A percentile compares a stretch with the other conserved stretches of the same genome.
Evolutionary conservation across 2,888 invertebrate species (phyloP).

Genomic region (Sycophila texana): DNA sequence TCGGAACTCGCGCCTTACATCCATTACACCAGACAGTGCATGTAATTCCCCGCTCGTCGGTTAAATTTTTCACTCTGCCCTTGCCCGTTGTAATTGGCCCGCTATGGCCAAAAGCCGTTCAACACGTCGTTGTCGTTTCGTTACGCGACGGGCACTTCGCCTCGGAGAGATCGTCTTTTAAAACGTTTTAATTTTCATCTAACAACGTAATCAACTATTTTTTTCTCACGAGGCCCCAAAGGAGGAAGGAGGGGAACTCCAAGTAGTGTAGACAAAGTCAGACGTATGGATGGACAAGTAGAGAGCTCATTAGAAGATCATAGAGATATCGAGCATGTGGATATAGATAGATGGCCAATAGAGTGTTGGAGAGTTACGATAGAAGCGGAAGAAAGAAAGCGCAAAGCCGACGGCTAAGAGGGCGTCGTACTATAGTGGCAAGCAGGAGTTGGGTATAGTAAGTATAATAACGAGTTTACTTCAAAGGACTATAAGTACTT

Average conservation of each 20-base stretch:
- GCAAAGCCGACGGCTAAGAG: neutral
- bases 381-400: constrained; percentile 17
- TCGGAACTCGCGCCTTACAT: constrained; percentile 22
- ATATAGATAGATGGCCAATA: neutral
- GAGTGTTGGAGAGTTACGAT: neutral
- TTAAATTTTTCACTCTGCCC: constrained; percentile 5
- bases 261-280: constrained; percentile 17
- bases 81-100: neutral
- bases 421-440: neutral
- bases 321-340: neutral
- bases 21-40: neutral
- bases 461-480: constrained; percentile 1
- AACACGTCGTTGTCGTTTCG: no score
- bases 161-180: constrained; percentile 23
- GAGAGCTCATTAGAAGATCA: neutral
- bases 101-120: neutral
- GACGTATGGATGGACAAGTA: constrained; percentile 35
- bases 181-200: constrained; percentile 2
- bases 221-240: constrained; percentile 3
- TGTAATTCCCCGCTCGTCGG: neutral
- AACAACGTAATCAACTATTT: neutral
- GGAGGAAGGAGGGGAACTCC: constrained; percentile 11
- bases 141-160: neutral
- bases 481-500: neutral
- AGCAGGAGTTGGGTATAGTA: neutral